Evolutionary conservation across 2,888 invertebrate species (phyloP), one percentile per base, ranked within the genome.

Genomic region (Isotomurus palustris): DNA sequence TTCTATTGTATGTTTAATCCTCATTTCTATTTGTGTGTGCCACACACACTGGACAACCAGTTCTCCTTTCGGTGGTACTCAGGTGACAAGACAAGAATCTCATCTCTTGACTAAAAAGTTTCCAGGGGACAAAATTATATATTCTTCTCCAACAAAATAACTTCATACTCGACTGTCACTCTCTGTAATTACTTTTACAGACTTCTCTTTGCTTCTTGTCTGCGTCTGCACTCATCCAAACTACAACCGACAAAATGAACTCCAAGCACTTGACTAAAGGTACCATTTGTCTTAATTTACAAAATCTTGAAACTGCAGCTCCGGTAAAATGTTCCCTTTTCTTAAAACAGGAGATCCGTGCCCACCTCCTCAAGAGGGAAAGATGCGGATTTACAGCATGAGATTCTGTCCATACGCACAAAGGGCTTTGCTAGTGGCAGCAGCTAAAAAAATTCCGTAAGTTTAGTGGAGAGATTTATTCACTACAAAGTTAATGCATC

Each of bases 331-430:
- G 14, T 32, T 32, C 32, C 8, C 14, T n/a, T n/a, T n/a, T n/a
- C 14, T 14, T 32, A 10, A 14, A 32, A 32, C 14, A 45, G 50
- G 50, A 6, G 50, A 50, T 19, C 25, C 35, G 5, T 56, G 56
- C 44, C 56, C 56, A 12, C 51, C 56, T 17, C 45, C 51, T 12
- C 22, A 38, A 12, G 17, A 2, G 5, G 56, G 56, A 2, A 56
- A 56, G 19, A 36, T 44, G 3, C 35, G 56, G 17, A 56, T 56
- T 32, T 56, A 56, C 27, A 32, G 38, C 25, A 56, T 56, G 56
- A 19, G 56, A 44, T 74, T 74, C 56, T 76, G 75, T 62, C 76
- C 76, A 1, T 75, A 71, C 62, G 73, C 74, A 1, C 71, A 74
- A 48, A 51, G 75, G 22, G 70, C 71, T 4, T 50, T 72, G 50